A percentile compares a stretch with the other conserved stretches of the same genome.
Conservation (phyloP, 2,888 invertebrate genomes). For the Molorchus minor region DNA sequence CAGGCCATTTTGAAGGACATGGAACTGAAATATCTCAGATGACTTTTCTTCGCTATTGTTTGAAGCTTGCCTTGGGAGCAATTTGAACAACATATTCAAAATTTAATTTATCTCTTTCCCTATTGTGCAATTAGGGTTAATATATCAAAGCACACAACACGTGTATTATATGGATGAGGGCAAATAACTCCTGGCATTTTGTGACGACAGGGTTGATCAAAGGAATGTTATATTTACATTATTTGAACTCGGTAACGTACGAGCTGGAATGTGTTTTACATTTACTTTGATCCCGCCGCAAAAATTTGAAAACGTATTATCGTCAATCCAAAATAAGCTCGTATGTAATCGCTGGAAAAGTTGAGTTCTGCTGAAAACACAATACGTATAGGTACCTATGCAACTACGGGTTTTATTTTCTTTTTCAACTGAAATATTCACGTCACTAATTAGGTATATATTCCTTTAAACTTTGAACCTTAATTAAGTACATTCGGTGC, state of each 20-base stretch:
- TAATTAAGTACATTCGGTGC: too few relatives aligned
- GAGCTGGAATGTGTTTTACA: constrained; percentile 12
- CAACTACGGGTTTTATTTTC: too few relatives aligned
- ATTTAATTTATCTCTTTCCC: background rate
- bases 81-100: background rate
- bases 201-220: constrained; percentile 16
- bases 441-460: too few relatives aligned
- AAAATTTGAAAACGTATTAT: constrained; percentile 17
- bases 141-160: background rate
- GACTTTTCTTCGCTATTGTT: too few relatives aligned
- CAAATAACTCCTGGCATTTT: constrained; percentile 16
- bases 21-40: too few relatives aligned
- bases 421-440: too few relatives aligned
- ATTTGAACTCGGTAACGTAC: constrained; percentile 15
- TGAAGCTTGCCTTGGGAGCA: too few relatives aligned
- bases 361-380: background rate
- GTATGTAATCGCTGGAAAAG: background rate
- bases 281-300: constrained; percentile 15
- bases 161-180: constrained; percentile 3
- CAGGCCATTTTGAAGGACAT: too few relatives aligned
- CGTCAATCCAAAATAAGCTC: constrained; percentile 8
- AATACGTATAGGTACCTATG: background rate
- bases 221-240: constrained; percentile 22
- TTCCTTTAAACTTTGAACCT: too few relatives aligned
- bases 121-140: background rate